phyloP scores from a whole-genome alignment of 2,888 invertebrate genomes.

The Rhagophthalmus giganteus region DNA sequence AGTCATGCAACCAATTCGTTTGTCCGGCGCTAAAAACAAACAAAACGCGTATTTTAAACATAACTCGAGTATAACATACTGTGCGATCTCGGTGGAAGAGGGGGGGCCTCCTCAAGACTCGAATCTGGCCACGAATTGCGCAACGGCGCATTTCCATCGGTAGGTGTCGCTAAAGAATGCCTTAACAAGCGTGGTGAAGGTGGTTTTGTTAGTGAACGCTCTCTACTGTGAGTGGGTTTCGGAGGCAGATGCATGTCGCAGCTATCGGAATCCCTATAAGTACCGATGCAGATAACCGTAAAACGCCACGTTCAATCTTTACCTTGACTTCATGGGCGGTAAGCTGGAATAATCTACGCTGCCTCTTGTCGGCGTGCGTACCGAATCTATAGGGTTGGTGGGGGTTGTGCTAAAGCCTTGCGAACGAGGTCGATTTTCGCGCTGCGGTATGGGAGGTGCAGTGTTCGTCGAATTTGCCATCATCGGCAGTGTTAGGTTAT shows the following conservation, averaged over 20 bases:
- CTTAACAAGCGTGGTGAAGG: slow-evolving; percentile 60
- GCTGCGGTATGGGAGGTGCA: slow-evolving; percentile 64
- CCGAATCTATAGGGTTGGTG: slow-evolving; percentile 48
- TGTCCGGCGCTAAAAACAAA: slow-evolving; percentile 58
- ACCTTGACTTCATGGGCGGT: slow-evolving; percentile 55
- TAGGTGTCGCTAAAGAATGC: slow-evolving; percentile 59
- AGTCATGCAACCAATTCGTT: slow-evolving; percentile 55
- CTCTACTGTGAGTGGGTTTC: slow-evolving; percentile 55
- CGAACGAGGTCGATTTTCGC: slow-evolving; percentile 62
- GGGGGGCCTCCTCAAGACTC: slow-evolving; percentile 67
- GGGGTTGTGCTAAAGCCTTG: slow-evolving; percentile 58
- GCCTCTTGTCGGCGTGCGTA: slow-evolving; percentile 53
- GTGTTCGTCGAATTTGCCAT: slow-evolving; percentile 45
- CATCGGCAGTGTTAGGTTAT: slow-evolving; percentile 54
- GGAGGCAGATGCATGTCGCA: slow-evolving; percentile 57
- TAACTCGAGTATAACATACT: slow-evolving; percentile 59
- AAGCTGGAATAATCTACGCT: slow-evolving; percentile 55
- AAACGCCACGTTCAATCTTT: too few relatives aligned
- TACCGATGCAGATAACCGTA: too few relatives aligned
- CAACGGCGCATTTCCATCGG: slow-evolving; percentile 57
- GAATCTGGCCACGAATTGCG: slow-evolving; percentile 63
- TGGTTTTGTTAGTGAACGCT: slow-evolving; percentile 59
- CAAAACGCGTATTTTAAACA: slow-evolving; percentile 1
- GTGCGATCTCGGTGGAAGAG: slow-evolving; percentile 78
- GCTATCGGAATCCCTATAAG: slow-evolving; percentile 46